Conservation (phyloP, 2,113 vertebrate genomes). For the Gopherus flavomarginatus region DNA sequence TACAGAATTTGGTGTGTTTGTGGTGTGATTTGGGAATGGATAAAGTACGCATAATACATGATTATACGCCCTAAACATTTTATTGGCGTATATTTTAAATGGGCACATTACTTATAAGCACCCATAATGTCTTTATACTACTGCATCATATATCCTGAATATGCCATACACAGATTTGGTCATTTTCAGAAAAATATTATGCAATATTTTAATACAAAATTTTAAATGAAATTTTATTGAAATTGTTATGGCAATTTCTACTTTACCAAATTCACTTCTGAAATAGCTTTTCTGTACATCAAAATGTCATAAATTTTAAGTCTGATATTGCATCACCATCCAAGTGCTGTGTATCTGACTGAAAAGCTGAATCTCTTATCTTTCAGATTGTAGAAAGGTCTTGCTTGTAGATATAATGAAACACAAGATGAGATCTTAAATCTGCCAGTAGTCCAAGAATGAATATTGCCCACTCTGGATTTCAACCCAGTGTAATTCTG, state of each 20-base stretch:
- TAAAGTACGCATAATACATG: neutral
- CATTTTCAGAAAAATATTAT: slow-evolving; percentile 45
- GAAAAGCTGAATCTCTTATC: neutral
- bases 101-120: neutral
- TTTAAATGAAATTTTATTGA: slow-evolving; percentile 44
- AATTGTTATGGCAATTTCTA: slow-evolving; percentile 38
- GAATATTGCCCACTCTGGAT: neutral
- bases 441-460: neutral
- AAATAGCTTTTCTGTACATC: slow-evolving; percentile 5
- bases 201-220: neutral
- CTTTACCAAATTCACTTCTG: slow-evolving; percentile 17
- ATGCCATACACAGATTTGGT: neutral
- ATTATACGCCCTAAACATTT: neutral
- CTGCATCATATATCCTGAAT: neutral
- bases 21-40: neutral
- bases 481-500: neutral
- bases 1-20: neutral
- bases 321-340: neutral
- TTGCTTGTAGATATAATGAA: neutral
- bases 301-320: neutral
- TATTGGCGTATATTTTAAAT: neutral
- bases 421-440: neutral
- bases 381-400: neutral
- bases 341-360: neutral
- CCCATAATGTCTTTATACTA: neutral